These are phyloP conservation scores for Clinocottus analis DNA, from an alignment of 2,113 vertebrate genomes.

Conservation along the genomic window DNA sequence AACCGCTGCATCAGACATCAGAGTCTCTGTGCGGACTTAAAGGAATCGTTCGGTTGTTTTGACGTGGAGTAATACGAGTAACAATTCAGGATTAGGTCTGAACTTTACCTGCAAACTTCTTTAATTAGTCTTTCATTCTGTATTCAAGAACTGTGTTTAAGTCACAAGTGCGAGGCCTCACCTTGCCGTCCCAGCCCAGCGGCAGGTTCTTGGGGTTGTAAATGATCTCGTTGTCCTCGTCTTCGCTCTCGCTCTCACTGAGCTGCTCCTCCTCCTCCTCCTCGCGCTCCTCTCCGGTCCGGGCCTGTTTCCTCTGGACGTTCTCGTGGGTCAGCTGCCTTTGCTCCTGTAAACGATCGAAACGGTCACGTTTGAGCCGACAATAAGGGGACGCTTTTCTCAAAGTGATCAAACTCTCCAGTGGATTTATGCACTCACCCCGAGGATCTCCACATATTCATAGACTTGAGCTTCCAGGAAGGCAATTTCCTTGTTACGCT, in stretches of 20 bases:
- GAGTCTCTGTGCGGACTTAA: neutral
- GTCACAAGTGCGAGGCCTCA: slow-evolving; percentile 48
- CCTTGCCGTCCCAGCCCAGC: slow-evolving; percentile 98
- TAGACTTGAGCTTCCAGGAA: slow-evolving; percentile 98
- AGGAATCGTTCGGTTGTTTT: neutral
- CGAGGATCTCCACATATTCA: slow-evolving; percentile 96
- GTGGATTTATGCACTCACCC: slow-evolving; percentile 84
- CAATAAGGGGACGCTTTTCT: neutral
- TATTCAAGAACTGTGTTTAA: neutral
- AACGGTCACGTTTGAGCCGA: neutral
- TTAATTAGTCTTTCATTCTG: neutral
- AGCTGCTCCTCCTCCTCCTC: slow-evolving; percentile 98
- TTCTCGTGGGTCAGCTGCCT: slow-evolving; percentile 98
- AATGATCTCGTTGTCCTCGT: slow-evolving; percentile 98
- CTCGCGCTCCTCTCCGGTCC: slow-evolving; percentile 97
- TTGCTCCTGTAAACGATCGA: slow-evolving; percentile 86
- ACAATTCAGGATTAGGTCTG: neutral
- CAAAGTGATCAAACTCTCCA: neutral
- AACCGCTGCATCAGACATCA: neutral
- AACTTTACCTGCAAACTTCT: neutral
- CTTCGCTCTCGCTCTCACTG: slow-evolving; percentile 97
- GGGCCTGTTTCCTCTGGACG: slow-evolving; percentile 96
- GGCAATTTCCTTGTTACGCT: slow-evolving; percentile 95
- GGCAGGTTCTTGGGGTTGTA: slow-evolving; percentile 99
- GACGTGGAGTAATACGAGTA: neutral